Conservation (phyloP, 2,113 vertebrate genomes). For the Ciconia boyciana region DNA sequence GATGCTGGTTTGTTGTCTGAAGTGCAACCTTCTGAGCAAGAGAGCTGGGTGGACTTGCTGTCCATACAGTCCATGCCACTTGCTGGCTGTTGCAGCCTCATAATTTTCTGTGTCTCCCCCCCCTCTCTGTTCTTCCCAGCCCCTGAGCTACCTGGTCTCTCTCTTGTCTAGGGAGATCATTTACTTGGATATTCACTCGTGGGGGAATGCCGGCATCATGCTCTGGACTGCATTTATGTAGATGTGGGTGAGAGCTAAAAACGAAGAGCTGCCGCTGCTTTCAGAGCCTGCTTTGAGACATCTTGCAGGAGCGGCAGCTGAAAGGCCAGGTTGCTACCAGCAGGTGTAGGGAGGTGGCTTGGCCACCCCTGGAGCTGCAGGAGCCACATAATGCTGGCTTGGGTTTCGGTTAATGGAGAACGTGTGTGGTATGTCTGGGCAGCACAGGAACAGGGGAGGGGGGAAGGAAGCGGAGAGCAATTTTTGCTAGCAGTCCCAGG, state of each 20-base stretch:
- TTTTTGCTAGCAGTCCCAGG: background rate
- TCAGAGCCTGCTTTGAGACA: background rate
- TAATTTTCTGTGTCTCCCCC: fast-evolving
- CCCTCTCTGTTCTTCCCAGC: background rate
- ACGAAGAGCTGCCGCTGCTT: background rate
- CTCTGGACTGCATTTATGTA: background rate
- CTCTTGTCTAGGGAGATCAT: background rate
- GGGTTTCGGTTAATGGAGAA: background rate
- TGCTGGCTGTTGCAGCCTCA: background rate
- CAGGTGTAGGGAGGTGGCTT: background rate
- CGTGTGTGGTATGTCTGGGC: background rate
- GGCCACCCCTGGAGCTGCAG: background rate
- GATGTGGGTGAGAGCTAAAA: background rate
- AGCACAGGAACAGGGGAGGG: background rate
- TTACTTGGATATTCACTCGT: background rate
- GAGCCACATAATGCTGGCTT: background rate
- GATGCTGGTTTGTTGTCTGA: background rate
- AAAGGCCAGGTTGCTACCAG: background rate
- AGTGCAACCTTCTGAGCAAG: background rate
- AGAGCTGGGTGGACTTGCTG: background rate
- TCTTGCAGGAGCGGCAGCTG: background rate
- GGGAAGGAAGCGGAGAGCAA: background rate
- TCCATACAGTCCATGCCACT: background rate
- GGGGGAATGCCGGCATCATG: background rate
- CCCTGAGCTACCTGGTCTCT: background rate